Evolutionary conservation across 2,113 vertebrate species (phyloP), one percentile per base, ranked within the genome.

Genomic region (Lates calcarifer): DNA sequence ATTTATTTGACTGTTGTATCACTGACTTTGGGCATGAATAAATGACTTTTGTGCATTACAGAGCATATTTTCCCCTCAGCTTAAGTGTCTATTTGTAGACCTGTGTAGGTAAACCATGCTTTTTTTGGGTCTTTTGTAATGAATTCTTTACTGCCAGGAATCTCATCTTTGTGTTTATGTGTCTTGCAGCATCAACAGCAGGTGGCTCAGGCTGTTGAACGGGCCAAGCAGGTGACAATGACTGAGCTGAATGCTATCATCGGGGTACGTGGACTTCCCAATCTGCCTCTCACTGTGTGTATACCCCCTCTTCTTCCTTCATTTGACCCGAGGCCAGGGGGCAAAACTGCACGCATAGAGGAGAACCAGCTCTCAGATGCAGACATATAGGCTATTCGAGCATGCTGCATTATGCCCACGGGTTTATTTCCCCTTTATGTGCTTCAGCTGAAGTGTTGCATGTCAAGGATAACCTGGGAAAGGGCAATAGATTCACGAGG

Each of bases 181-280:
- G 58, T 89, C 77, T 24, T 66, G 0, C 91, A 99, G 98, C 98
- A 99, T 93, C 98, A 99, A 94, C 98, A 99, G 95, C 98, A 99
- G 93, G 98, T 99, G 45, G 98, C 98, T 22, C 98, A 99, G 93
- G 98, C 98, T 56, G 98, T 99, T 95, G 98, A 99, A 5, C 96
- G 98, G 70, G 98, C 98, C 93, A 99, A 99, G 92, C 98, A 99
- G 90, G 98, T 99, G 95, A 99, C 98, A 43, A 99, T 99, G 98
- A 98, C 97, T 6, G 98, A 99, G 95, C 92, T 99, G 94, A 99
- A 99, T 94, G 97, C 98, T 91, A 99, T 99, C 98, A 99, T 99
- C 96, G 98, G 98, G 98, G 98, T 99, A 99, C 97, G 98, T 99
- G 98, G 98, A 97, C 97, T 99, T 97, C 96, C 97, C 96, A 98